Percentiles rank a stretch among this genome's conserved stretches.
Conservation (phyloP, 1,140 invertebrate genomes). For the Trichomalopsis sarcophagae region DNA sequence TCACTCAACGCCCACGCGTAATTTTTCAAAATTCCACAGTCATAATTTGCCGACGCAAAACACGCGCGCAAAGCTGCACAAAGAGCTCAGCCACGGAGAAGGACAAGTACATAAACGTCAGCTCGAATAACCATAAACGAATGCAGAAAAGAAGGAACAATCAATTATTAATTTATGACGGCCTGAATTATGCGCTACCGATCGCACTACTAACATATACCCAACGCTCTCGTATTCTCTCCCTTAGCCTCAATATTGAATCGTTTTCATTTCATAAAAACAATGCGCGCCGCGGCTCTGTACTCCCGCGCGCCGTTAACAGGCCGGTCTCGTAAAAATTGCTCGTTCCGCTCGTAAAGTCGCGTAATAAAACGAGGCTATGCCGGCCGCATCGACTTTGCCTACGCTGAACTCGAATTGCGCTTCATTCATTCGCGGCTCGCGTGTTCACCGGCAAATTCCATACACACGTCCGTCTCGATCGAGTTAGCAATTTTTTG, state of each 20-base stretch:
- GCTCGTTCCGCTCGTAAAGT: slow-evolving; percentile 51
- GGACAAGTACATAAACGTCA: slow-evolving; percentile 48
- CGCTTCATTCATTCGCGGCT: slow-evolving; percentile 39
- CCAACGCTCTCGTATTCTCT: neutral
- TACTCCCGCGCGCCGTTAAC: slow-evolving; percentile 21
- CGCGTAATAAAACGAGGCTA: slow-evolving; percentile 41
- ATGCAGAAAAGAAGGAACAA: slow-evolving; percentile 41
- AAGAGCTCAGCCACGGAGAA: slow-evolving; percentile 21
- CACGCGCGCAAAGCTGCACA: neutral
- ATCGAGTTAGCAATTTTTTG: no score
- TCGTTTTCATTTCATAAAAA: slow-evolving; percentile 49
- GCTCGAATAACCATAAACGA: slow-evolving; percentile 45
- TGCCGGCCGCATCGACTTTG: slow-evolving; percentile 39
- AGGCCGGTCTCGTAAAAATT: slow-evolving; percentile 47
- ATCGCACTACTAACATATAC: neutral
- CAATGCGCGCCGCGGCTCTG: neutral
- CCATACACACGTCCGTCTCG: no score
- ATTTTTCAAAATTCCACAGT: neutral
- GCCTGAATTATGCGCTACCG: slow-evolving; percentile 4
- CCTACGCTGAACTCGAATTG: slow-evolving; percentile 45
- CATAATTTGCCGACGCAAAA: slow-evolving; percentile 3
- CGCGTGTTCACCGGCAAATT: slow-evolving; percentile 14
- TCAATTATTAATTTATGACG: slow-evolving; percentile 47
- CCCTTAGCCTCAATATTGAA: slow-evolving; percentile 27
- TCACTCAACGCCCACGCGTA: neutral